Evolutionary conservation across 37 sponge, comb jelly and placozoan species (phyloP).

Genomic region (Aphrocallistes beatrix): DNA sequence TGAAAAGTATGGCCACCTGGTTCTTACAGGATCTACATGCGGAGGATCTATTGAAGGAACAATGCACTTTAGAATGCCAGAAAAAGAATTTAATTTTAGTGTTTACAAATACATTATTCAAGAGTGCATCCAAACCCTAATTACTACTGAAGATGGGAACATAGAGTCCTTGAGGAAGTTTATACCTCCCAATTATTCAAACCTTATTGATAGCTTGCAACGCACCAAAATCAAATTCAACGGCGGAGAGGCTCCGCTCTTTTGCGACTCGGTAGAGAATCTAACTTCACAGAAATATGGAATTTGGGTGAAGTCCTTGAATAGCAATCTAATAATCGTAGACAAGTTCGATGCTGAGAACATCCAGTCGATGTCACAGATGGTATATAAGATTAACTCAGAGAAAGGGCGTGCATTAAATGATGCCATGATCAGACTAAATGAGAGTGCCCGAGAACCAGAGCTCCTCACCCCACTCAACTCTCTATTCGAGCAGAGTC

Average conservation of each 20-base stretch:
- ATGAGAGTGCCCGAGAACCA: too few species aligned
- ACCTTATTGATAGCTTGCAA: neutral
- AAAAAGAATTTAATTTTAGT: neutral
- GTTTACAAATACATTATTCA: neutral
- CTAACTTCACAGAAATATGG: neutral
- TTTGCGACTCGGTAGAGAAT: neutral
- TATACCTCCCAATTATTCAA: neutral
- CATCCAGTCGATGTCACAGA: neutral
- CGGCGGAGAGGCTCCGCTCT: neutral
- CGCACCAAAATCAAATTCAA: neutral
- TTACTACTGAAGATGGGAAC: neutral
- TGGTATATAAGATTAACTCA: too few species aligned
- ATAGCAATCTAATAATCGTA: neutral
- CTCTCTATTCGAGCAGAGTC: too few species aligned
- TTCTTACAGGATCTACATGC: neutral
- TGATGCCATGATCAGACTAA: too few species aligned
- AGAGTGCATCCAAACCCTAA: neutral
- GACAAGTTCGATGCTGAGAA: neutral
- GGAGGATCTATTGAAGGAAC: neutral
- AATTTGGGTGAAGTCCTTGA: neutral
- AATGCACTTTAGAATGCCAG: neutral
- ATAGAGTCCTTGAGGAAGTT: neutral
- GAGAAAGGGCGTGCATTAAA: too few species aligned
- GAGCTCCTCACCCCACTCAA: too few species aligned
- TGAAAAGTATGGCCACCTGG: neutral